Percentiles rank a stretch among this genome's conserved stretches.
phyloP scores from a whole-genome alignment of 2,888 invertebrate species.

The Drosophila falleni region DNA sequence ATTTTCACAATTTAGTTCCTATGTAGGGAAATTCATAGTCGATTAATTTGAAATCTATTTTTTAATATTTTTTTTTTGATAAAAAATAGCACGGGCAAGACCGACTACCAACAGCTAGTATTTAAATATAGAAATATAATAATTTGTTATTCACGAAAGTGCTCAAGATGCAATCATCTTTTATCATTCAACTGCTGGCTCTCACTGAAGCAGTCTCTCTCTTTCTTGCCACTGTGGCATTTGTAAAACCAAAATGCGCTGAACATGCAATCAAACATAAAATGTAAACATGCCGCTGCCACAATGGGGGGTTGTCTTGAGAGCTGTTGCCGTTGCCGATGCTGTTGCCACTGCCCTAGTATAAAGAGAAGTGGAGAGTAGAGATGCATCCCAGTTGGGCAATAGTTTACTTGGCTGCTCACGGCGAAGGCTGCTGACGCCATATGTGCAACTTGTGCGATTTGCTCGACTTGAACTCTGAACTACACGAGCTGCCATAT shows the following conservation, averaged over 20 bases:
- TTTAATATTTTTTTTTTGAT: neutral
- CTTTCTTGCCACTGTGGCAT: slow-evolving; percentile 35
- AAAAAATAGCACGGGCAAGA: neutral
- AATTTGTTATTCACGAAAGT: slow-evolving; percentile 34
- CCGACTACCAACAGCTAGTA: neutral
- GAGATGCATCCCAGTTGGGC: slow-evolving; percentile 43
- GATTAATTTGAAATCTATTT: neutral
- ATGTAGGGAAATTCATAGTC: neutral
- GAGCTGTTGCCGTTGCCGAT: slow-evolving; percentile 5
- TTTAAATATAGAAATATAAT: slow-evolving; percentile 29
- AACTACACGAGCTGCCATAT: slow-evolving; percentile 56
- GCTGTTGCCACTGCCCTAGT: slow-evolving; percentile 5
- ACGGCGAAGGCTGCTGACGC: slow-evolving; percentile 43
- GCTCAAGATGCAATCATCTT: slow-evolving; percentile 39
- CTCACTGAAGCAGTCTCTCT: neutral
- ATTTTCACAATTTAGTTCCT: neutral
- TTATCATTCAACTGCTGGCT: slow-evolving; percentile 5
- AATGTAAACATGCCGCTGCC: slow-evolving; percentile 51
- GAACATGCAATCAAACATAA: slow-evolving; percentile 59
- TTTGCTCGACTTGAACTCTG: slow-evolving; percentile 53
- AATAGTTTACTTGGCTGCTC: slow-evolving; percentile 48
- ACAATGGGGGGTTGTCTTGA: slow-evolving; percentile 18
- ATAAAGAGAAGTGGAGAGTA: neutral
- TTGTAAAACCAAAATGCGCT: slow-evolving; percentile 53
- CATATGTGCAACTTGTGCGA: slow-evolving; percentile 52